Conservation (phyloP, 2,797 vertebrate genomes). For the Malacoctenus gilli region DNA sequence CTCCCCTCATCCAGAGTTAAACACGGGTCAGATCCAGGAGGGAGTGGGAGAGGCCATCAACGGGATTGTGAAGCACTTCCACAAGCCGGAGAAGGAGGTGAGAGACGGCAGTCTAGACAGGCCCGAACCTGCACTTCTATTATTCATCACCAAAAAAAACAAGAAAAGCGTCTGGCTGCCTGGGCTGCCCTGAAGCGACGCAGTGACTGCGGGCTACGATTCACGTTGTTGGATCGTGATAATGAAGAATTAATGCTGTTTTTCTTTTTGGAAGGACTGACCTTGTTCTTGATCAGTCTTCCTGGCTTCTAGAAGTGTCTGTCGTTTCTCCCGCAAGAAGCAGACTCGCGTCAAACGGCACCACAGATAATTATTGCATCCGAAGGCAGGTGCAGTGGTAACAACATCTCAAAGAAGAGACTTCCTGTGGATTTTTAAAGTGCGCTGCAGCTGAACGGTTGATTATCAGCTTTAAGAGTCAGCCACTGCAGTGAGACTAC, state of each 20-base stretch:
- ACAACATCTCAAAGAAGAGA: conserved; percentile 31
- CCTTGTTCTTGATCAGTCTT: background rate
- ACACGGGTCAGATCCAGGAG: conserved; percentile 99
- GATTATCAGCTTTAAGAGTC: conserved; percentile 47
- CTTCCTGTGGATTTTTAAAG: conserved; percentile 16
- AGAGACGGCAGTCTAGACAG: conserved; percentile 73
- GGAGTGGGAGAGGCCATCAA: conserved; percentile 99
- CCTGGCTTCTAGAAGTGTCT: background rate
- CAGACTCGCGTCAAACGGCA: conserved; percentile 1
- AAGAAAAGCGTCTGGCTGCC: conserved; percentile 48
- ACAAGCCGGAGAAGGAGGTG: conserved; percentile 99
- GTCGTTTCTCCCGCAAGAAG: conserved; percentile 6
- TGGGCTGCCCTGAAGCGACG: conserved; percentile 37
- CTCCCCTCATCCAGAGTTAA: conserved; percentile 84
- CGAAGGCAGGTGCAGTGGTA: conserved; percentile 4
- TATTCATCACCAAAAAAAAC: conserved; percentile 71
- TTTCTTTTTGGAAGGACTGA: background rate
- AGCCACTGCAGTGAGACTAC: conserved; percentile 29
- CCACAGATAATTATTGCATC: conserved; percentile 26
- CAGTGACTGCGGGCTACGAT: conserved; percentile 3
- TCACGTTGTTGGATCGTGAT: conserved; percentile 7
- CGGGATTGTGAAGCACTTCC: conserved; percentile 99
- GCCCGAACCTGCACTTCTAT: conserved; percentile 64
- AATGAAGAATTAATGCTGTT: background rate
- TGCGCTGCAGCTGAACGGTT: conserved; percentile 9